These are phyloP conservation scores for Amblyteles armatorius DNA, from an alignment of 2,888 invertebrate species.

Conservation along the genomic window DNA sequence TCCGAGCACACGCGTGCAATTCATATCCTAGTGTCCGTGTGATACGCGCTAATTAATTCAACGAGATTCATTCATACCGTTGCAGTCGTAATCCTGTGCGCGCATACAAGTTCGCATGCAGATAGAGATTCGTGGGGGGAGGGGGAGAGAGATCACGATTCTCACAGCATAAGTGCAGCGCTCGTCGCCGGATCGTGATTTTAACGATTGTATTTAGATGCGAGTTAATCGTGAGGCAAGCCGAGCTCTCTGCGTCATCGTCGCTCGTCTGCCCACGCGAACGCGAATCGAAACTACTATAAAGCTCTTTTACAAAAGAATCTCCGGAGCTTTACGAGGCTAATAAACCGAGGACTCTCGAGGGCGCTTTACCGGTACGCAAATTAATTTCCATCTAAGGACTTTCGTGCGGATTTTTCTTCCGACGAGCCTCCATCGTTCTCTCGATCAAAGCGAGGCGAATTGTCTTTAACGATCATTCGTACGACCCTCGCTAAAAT, in stretches of 20 bases:
- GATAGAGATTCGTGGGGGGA: not conserved
- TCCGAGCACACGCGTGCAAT: not conserved
- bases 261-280: slow-evolving; percentile 42
- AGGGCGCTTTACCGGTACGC: slow-evolving; percentile 54
- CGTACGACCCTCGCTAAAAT: slow-evolving; percentile 54
- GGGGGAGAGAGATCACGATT: slow-evolving; percentile 3
- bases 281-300: slow-evolving; percentile 50
- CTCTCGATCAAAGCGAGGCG: slow-evolving; percentile 25
- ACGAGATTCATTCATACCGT: slow-evolving; percentile 48
- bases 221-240: slow-evolving; percentile 70
- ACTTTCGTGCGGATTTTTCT: slow-evolving; percentile 22
- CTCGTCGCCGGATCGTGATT: slow-evolving; percentile 50
- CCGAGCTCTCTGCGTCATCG: slow-evolving; percentile 30
- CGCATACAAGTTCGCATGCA: not conserved
- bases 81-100: slow-evolving; percentile 5
- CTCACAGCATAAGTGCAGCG: slow-evolving; percentile 32
- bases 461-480: slow-evolving; percentile 68
- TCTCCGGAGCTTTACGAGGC: slow-evolving; percentile 71
- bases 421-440: slow-evolving; percentile 4
- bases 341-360: slow-evolving; percentile 69
- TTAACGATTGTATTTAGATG: slow-evolving; percentile 70
- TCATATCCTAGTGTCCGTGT: slow-evolving; percentile 6
- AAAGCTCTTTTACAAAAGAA: slow-evolving; percentile 69
- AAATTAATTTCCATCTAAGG: slow-evolving; percentile 60
- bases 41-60: slow-evolving; percentile 55